A percentile compares a stretch with the other conserved stretches of the same genome.
These are phyloP conservation scores for Augiades crinisus DNA, from an alignment of 2,888 invertebrate species.

Conservation along the genomic window DNA sequence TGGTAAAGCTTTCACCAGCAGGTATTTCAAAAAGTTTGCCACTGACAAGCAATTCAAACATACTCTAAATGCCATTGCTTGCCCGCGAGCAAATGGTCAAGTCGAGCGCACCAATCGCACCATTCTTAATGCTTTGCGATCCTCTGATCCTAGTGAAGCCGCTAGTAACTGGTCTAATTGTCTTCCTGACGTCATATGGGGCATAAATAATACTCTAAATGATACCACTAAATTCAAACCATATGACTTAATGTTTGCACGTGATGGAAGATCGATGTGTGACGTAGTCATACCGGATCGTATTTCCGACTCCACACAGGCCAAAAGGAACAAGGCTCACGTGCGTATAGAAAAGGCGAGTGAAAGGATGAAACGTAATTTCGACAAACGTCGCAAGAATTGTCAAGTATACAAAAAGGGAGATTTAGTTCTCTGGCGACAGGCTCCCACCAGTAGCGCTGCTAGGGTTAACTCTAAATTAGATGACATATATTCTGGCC, in stretches of 20 bases:
- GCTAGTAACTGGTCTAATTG: slow-evolving; percentile 35
- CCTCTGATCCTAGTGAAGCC: slow-evolving; percentile 32
- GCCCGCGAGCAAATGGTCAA: slow-evolving; percentile 36
- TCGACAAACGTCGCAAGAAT: slow-evolving; percentile 30
- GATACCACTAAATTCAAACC: slow-evolving; percentile 23
- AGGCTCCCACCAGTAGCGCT: slow-evolving; percentile 29
- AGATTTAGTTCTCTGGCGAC: slow-evolving; percentile 32
- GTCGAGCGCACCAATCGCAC: slow-evolving; percentile 37
- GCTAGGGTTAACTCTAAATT: slow-evolving; percentile 32
- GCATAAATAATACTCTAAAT: slow-evolving; percentile 36
- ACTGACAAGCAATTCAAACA: slow-evolving; percentile 33
- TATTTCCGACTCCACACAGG: neutral
- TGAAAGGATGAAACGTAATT: slow-evolving; percentile 30
- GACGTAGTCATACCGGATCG: slow-evolving; percentile 2
- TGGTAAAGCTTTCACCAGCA: slow-evolving; percentile 32
- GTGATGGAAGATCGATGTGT: slow-evolving; percentile 26
- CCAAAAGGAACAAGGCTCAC: slow-evolving; percentile 9
- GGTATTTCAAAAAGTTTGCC: slow-evolving; percentile 33
- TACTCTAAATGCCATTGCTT: slow-evolving; percentile 32
- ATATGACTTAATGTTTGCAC: slow-evolving; percentile 35
- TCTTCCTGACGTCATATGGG: slow-evolving; percentile 30
- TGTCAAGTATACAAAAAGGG: slow-evolving; percentile 32
- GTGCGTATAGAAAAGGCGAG: neutral
- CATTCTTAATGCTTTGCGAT: slow-evolving; percentile 31
- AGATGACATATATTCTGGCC: slow-evolving; percentile 36